A percentile compares a stretch with the other conserved stretches of the same genome.
These are phyloP conservation scores for Cryptophagus acutangulus DNA, from an alignment of 2,888 invertebrate genomes.

Conservation along the genomic window DNA sequence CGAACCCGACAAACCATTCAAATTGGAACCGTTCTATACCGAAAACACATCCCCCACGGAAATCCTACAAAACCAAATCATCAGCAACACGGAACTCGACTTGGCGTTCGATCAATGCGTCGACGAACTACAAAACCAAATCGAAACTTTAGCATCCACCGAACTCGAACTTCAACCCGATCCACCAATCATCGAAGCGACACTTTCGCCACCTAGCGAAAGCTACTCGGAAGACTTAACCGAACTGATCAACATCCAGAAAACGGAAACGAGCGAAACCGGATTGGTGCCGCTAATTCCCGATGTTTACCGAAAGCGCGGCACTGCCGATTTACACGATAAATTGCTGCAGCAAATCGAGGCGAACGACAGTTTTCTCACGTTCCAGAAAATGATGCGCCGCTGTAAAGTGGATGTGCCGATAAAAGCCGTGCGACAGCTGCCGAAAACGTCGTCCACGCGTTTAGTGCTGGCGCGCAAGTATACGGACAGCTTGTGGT, in stretches of 20 bases:
- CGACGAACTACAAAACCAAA: too few relatives aligned
- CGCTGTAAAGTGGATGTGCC: not conserved
- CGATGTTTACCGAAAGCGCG: slow-evolving; percentile 31
- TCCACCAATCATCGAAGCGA: not conserved
- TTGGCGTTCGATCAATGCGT: too few relatives aligned
- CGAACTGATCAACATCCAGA: too few relatives aligned
- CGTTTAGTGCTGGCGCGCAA: slow-evolving; percentile 14
- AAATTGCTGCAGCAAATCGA: slow-evolving; percentile 31
- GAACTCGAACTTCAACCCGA: not conserved
- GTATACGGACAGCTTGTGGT: slow-evolving; percentile 36
- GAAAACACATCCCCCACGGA: too few relatives aligned
- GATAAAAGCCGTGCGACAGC: too few relatives aligned
- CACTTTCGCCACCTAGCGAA: not conserved
- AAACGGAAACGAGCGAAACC: too few relatives aligned
- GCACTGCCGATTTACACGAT: slow-evolving; percentile 31
- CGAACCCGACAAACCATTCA: too few relatives aligned
- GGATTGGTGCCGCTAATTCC: too few relatives aligned
- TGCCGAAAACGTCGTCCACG: not conserved
- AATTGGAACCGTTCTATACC: too few relatives aligned
- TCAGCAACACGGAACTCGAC: too few relatives aligned
- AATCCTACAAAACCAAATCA: too few relatives aligned
- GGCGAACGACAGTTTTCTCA: slow-evolving; percentile 35
- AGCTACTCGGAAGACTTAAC: too few relatives aligned
- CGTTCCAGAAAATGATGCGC: slow-evolving; percentile 34
- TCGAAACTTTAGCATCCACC: not conserved